phyloP scores from a whole-genome alignment of 1,140 invertebrate species.

The Myzus persicae region DNA sequence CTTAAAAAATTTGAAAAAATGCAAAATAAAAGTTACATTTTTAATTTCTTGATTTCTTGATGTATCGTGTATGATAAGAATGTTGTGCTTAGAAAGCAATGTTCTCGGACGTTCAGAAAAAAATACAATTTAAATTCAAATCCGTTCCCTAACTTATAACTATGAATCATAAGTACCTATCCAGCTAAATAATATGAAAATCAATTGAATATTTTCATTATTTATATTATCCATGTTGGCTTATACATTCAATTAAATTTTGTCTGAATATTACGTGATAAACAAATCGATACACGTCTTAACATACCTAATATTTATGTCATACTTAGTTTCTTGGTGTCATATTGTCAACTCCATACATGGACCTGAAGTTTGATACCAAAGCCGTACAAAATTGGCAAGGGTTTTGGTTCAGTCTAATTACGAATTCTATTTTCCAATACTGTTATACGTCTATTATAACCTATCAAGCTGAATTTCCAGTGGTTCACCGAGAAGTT shows the following conservation, averaged over 20 bases:
- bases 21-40: too few species aligned
- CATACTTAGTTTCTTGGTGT: conserved; percentile 69
- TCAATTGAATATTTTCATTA: not conserved
- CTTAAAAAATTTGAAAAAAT: too few species aligned
- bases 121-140: too few species aligned
- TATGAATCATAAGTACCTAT: not conserved
- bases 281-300: not conserved
- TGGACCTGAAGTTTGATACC: conserved; percentile 67
- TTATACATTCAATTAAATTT: not conserved
- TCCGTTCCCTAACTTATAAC: not conserved
- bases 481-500: conserved; percentile 73
- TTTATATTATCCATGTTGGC: not conserved
- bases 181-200: not conserved
- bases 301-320: not conserved
- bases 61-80: too few species aligned
- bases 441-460: conserved; percentile 75
- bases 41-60: too few species aligned
- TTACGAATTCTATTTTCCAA: conserved; percentile 76
- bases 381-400: conserved; percentile 75
- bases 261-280: not conserved
- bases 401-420: conserved; percentile 73
- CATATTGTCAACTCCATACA: conserved; percentile 70
- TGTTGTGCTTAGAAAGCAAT: too few species aligned
- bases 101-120: too few species aligned
- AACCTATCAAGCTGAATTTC: conserved; percentile 74